These are phyloP conservation scores for Grapholita molesta DNA, from an alignment of 1,140 invertebrate species.

Conservation along the genomic window DNA sequence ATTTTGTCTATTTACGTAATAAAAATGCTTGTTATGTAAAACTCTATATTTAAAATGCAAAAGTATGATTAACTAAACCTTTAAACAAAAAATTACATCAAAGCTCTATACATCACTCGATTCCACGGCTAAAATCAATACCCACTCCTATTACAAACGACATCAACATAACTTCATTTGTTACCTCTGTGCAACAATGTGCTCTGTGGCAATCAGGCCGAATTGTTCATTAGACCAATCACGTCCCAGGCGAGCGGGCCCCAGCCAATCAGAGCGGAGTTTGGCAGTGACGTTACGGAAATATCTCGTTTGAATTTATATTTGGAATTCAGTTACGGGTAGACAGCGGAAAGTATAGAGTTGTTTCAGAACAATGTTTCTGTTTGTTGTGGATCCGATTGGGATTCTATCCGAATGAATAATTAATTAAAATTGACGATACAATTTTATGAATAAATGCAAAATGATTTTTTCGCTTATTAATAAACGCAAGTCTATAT, in stretches of 20 bases:
- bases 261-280: conserved; percentile 4
- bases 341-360: background rate
- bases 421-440: background rate
- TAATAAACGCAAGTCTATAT: too few relatives aligned
- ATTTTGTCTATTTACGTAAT: too few relatives aligned
- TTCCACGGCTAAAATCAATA: background rate
- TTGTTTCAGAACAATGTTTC: background rate
- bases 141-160: background rate
- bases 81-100: background rate
- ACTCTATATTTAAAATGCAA: too few relatives aligned
- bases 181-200: background rate
- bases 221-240: conserved; percentile 16
- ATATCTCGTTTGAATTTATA: conserved; percentile 5
- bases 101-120: background rate
- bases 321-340: background rate
- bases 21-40: too few relatives aligned
- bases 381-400: background rate
- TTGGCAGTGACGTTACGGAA: background rate
- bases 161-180: background rate
- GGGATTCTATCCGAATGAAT: background rate
- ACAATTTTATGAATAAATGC: background rate
- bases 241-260: background rate
- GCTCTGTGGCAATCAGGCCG: background rate
- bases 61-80: too few relatives aligned
- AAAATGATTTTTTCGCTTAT: too few relatives aligned